Percentiles rank a stretch among this genome's conserved stretches.
phyloP scores from a whole-genome alignment of 2,888 invertebrate genomes.

The Diloba caeruleocephala region DNA sequence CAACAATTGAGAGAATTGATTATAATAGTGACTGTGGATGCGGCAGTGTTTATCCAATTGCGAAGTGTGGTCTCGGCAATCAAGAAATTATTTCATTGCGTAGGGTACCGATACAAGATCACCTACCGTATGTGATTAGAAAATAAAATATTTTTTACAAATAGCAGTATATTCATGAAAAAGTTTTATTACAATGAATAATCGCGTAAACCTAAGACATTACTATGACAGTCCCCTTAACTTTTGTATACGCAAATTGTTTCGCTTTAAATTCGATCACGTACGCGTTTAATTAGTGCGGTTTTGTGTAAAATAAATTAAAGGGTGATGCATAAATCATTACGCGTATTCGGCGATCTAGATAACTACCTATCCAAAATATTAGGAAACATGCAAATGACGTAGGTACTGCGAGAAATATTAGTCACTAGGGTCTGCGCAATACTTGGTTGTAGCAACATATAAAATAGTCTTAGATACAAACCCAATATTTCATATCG shows the following conservation, averaged over 20 bases:
- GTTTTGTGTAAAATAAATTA: not conserved
- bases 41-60: not conserved
- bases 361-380: conserved; percentile 3
- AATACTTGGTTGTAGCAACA: not conserved
- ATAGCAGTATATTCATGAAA: too few relatives aligned
- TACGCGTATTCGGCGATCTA: conserved; percentile 16
- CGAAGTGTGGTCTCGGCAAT: not conserved
- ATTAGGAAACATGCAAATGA: conserved; percentile 28
- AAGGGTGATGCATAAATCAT: conserved; percentile 27
- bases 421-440: conserved; percentile 23
- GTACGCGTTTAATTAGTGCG: conserved; percentile 5
- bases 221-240: too few relatives aligned
- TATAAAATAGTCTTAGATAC: too few relatives aligned
- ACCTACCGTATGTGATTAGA: too few relatives aligned
- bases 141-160: too few relatives aligned
- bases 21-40: not conserved
- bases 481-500: too few relatives aligned
- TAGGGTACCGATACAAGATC: too few relatives aligned
- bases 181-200: too few relatives aligned
- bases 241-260: too few relatives aligned
- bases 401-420: conserved; percentile 7
- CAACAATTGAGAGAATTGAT: not conserved
- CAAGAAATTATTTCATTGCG: not conserved
- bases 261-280: conserved; percentile 3
- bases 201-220: too few relatives aligned